Evolutionary conservation across 2,113 vertebrate species (phyloP), one percentile per base, ranked within the genome.

Genomic region (Gulo gulo): DNA sequence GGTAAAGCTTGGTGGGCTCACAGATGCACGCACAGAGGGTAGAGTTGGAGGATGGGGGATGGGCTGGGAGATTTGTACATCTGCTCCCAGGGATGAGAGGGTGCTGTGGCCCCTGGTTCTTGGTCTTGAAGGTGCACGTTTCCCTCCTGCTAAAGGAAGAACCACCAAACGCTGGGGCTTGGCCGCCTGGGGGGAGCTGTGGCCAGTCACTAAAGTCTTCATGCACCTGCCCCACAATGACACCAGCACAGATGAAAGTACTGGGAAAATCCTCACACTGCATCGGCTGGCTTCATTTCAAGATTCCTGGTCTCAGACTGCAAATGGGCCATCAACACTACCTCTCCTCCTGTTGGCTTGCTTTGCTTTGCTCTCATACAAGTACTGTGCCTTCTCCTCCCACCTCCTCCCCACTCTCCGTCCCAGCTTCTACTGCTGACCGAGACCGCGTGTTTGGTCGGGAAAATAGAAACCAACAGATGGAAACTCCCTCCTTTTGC

Each of bases 381-480:
- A 31, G 86, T 2, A 13, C 26, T 50, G 21, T 15, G 78, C 65
- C 63, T 84, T 74, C 21, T 47, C n/a, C 65, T 36, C 55, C 65
- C 88, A 29, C 88, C 52, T 67, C 67, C 83, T 71, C 91, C 69
- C 39, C 16, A 10, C 3, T 57, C 83, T 69, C 76, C 79, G 34
- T 45, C 88, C 78, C 81, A 80, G 90, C 83, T 95, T 96, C 69
- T 13, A 73, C 50, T 1, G 61, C 81, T 97, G 96, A 81, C 95
- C 78, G 1, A 82, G 89, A 82, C 78, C 8, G 2, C 86, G 47
- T 39, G 96, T 86, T 76, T 94, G 65, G 89, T 50, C 81, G 87
- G 94, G 79, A 96, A 97, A 96, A 97, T 82, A 97, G 95, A 98
- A 95, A 87, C 97, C 88, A 92, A 71, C 96, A 97, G 97, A 97